These are phyloP conservation scores for Cyphomyrus plagiostoma DNA, from an alignment of 2,113 vertebrate genomes.

Conservation along the genomic window DNA sequence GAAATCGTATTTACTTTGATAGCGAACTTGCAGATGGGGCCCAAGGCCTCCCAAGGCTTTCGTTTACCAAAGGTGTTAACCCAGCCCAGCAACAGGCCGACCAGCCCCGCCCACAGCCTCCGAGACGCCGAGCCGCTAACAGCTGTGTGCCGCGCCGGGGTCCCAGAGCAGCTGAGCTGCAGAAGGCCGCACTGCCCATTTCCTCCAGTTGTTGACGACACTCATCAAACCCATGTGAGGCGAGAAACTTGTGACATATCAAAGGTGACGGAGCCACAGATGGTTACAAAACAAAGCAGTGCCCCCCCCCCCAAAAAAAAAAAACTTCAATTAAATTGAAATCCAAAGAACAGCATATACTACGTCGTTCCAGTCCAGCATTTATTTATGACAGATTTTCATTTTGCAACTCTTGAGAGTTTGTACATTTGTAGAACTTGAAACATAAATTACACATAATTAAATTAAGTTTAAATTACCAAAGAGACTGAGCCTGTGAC, in stretches of 20 bases:
- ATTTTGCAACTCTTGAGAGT: neutral
- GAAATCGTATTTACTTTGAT: slow-evolving; percentile 15
- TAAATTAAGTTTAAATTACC: neutral
- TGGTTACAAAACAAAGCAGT: neutral
- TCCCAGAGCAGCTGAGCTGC: neutral
- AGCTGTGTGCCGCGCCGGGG: neutral
- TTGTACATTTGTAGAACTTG: neutral
- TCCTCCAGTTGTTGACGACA: neutral
- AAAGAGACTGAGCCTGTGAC: neutral
- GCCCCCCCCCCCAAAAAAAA: neutral
- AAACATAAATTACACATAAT: neutral
- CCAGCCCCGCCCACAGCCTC: neutral
- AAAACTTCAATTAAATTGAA: neutral
- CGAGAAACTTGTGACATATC: neutral
- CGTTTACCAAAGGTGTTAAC: slow-evolving; percentile 5
- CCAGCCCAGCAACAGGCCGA: neutral
- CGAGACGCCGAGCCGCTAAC: neutral
- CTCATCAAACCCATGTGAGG: neutral
- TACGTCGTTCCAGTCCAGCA: neutral
- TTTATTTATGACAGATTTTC: neutral
- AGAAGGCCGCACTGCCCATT: neutral
- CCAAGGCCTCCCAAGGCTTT: slow-evolving; percentile 13
- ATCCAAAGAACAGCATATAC: neutral
- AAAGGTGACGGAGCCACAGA: neutral
- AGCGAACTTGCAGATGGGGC: slow-evolving; percentile 19